Percentiles rank a stretch among this genome's conserved stretches.
Conservation (phyloP, 2,797 vertebrate species). For the Phataginus tetradactyla region DNA sequence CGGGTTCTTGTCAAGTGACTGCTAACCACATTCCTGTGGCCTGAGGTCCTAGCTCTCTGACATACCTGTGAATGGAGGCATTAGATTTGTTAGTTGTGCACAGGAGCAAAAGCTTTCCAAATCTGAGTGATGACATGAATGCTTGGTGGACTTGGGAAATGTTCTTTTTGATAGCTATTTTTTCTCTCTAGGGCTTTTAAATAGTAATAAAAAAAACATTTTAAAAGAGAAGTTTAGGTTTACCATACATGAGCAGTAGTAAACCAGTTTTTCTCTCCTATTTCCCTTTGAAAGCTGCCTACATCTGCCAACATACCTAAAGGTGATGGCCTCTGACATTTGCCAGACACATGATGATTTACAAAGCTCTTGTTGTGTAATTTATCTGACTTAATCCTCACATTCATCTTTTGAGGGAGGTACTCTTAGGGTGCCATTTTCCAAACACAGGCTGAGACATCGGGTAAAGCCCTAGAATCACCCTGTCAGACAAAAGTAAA, state of each 20-base stretch:
- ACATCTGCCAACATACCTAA: not conserved
- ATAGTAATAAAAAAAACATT: not conserved
- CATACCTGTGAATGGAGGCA: not conserved
- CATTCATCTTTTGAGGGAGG: not conserved
- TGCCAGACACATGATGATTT: not conserved
- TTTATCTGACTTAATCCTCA: constrained; percentile 39
- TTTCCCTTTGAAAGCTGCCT: not conserved
- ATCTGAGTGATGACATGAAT: not conserved
- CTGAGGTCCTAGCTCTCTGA: not conserved
- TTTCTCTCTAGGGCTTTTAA: not conserved
- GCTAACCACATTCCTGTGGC: not conserved
- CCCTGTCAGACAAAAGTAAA: not conserved
- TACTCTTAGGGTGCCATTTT: not conserved
- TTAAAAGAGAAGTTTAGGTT: not conserved
- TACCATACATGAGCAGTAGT: not conserved
- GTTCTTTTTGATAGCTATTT: not conserved
- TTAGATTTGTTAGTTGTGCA: not conserved
- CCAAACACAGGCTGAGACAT: not conserved
- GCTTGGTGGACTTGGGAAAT: not conserved
- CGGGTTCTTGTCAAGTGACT: not conserved
- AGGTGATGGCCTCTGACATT: not conserved
- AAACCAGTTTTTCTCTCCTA: not conserved
- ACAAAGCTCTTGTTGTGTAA: not conserved
- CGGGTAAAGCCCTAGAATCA: not conserved
- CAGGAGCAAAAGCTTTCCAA: constrained; percentile 27